These are phyloP conservation scores for Dolichomitus sp. DNA, from an alignment of 2,888 invertebrate genomes.

Conservation along the genomic window DNA sequence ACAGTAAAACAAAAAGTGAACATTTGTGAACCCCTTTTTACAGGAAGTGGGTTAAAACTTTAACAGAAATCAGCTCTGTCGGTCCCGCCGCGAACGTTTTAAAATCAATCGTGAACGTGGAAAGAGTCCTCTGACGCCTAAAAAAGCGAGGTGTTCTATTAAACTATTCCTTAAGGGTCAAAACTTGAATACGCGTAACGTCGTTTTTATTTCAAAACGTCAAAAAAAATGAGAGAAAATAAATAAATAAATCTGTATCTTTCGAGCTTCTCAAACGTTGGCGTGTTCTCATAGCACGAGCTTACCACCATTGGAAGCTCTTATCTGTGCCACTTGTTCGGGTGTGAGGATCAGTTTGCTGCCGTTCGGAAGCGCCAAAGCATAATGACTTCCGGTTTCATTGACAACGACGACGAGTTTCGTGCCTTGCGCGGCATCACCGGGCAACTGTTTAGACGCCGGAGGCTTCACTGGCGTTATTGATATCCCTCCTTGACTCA, in stretches of 20 bases:
- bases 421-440: slow-evolving; percentile 70
- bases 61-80: slow-evolving; percentile 7
- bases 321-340: slow-evolving; percentile 84
- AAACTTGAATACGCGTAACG: neutral
- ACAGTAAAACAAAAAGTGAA: slow-evolving; percentile 1
- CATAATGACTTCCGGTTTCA: slow-evolving; percentile 84
- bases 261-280: neutral
- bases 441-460: slow-evolving; percentile 64
- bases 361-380: slow-evolving; percentile 84
- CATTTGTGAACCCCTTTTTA: neutral
- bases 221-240: neutral
- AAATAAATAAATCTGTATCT: slow-evolving; percentile 10
- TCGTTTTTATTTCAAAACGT: neutral
- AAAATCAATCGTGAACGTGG: neutral
- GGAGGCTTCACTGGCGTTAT: slow-evolving; percentile 81
- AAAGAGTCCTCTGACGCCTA: neutral
- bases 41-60: neutral
- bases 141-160: neutral
- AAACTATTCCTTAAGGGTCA: neutral
- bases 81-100: slow-evolving; percentile 36
- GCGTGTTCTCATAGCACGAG: slow-evolving; percentile 77
- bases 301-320: slow-evolving; percentile 85
- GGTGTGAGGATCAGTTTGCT: slow-evolving; percentile 84
- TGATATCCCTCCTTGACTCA: slow-evolving; percentile 83
- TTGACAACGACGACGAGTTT: slow-evolving; percentile 84